Evolutionary conservation across 2,113 vertebrate genomes (phyloP), one percentile per base, ranked within the genome.

Genomic region (Macrotus californicus): DNA sequence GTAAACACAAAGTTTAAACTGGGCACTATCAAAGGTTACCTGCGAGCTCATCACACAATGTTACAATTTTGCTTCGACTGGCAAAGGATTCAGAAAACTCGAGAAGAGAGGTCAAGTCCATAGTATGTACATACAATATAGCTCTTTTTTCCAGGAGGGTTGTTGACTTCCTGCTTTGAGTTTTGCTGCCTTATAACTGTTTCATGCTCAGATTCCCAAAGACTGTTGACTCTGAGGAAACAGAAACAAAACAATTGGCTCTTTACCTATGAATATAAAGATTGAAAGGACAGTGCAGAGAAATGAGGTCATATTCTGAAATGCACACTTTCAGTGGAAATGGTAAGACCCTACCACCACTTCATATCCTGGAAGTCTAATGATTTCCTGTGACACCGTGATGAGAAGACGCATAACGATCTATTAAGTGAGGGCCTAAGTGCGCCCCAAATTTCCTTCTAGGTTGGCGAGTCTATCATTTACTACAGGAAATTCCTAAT

Each of bases 181-280:
- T 84, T 93, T 92, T 81, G n/a, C 50, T 85, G 6, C 70, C 64
- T 86, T 54, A 59, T 6, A 73, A n/a, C 39, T 81, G 39, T 76
- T 91, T 89, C 52, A 26, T 48, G 22, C 85, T 95, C 67, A 91
- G 46, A 72, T 77, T 93, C 26, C 36, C 92, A 80, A 86, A 96
- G 56, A 59, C 36, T 46, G 4, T 82, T 77, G 54, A 83, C 61
- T 88, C 19, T 31, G 34, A 85, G 80, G 56, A 92, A 94, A 80
- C 36, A 85, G 48, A 66, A 50, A 52, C 52, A 81, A 77, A 94
- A 85, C 39, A 72, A 14, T 80, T 87, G 67, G 4, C n/a, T 31
- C 3, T 69, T 64, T 89, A 70, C 90, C 66, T 91, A 16, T 94
- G 56, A 89, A 83, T 77, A 69, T 6, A 39, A 48, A 70, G 5